Percentiles rank a stretch among this genome's conserved stretches.
Conservation (phyloP, 2,113 vertebrate genomes). For the Ginglymostoma cirratum region DNA sequence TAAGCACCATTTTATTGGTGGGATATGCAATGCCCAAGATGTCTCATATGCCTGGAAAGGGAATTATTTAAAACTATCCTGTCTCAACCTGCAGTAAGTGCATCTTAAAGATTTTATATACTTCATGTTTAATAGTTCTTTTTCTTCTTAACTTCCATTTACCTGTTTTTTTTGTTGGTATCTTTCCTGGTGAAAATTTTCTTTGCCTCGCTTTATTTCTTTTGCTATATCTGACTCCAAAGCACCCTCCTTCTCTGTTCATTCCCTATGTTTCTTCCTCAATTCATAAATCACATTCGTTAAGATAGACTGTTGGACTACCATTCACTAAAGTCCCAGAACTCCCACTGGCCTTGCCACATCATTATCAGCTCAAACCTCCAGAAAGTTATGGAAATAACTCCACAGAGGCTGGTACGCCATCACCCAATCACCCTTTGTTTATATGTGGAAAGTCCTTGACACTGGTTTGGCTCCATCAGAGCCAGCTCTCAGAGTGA, state of each 20-base stretch:
- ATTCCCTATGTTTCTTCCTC: background rate
- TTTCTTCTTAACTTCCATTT: background rate
- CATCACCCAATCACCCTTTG: no score
- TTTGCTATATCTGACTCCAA: background rate
- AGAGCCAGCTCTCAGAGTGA: no score
- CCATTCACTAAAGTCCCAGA: background rate
- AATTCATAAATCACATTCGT: background rate
- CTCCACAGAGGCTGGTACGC: no score
- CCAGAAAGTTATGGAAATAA: background rate
- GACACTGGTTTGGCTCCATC: no score
- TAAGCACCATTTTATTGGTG: background rate
- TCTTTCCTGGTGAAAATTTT: background rate
- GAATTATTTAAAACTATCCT: background rate
- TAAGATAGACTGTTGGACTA: background rate
- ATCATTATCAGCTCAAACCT: background rate
- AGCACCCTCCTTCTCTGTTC: background rate
- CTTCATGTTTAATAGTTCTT: background rate
- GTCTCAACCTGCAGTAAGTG: background rate
- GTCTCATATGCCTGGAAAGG: background rate
- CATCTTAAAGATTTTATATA: background rate
- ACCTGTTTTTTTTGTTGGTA: no score
- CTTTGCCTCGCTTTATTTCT: background rate
- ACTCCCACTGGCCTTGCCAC: background rate
- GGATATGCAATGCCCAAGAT: background rate
- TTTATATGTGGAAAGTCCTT: no score